Evolutionary conservation across 2,888 invertebrate species (phyloP).

Genomic region (Caenorhabditis doughertyi): DNA sequence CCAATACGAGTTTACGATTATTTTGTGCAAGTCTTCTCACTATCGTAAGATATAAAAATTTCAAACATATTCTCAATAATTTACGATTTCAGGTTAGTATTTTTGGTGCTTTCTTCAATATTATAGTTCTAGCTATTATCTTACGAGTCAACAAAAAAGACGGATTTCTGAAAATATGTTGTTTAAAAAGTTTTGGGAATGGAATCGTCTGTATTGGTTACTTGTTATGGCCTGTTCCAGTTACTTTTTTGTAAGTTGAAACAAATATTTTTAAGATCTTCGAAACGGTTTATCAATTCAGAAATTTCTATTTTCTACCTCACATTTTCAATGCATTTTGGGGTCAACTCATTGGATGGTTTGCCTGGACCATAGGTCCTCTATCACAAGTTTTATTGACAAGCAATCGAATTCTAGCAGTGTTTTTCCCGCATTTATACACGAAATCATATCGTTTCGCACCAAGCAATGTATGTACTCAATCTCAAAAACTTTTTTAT

Average conservation of each 20-base stretch:
- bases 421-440: slow-evolving; percentile 43
- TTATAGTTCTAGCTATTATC: slow-evolving; percentile 18
- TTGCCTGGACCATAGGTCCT: slow-evolving; percentile 51
- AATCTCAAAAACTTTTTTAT: neutral
- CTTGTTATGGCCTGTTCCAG: slow-evolving; percentile 51
- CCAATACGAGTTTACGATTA: neutral
- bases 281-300: slow-evolving; percentile 2
- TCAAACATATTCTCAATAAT: neutral
- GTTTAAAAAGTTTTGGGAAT: slow-evolving; percentile 45
- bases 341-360: slow-evolving; percentile 59
- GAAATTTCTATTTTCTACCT: slow-evolving; percentile 44
- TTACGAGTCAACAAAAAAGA: slow-evolving; percentile 21
- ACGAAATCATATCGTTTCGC: slow-evolving; percentile 23
- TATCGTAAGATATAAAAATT: neutral
- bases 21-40: slow-evolving; percentile 6
- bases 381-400: slow-evolving; percentile 50
- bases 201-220: slow-evolving; percentile 48
- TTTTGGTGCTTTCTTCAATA: slow-evolving; percentile 21
- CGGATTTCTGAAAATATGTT: slow-evolving; percentile 56
- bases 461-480: slow-evolving; percentile 46
- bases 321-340: slow-evolving; percentile 48
- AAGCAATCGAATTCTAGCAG: slow-evolving; percentile 40
- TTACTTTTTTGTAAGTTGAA: slow-evolving; percentile 34
- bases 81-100: slow-evolving; percentile 27
- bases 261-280: neutral